A percentile compares a stretch with the other conserved stretches of the same genome.
Evolutionary conservation across 2,113 vertebrate genomes (phyloP).

Genomic region (Catharus fuscescens): DNA sequence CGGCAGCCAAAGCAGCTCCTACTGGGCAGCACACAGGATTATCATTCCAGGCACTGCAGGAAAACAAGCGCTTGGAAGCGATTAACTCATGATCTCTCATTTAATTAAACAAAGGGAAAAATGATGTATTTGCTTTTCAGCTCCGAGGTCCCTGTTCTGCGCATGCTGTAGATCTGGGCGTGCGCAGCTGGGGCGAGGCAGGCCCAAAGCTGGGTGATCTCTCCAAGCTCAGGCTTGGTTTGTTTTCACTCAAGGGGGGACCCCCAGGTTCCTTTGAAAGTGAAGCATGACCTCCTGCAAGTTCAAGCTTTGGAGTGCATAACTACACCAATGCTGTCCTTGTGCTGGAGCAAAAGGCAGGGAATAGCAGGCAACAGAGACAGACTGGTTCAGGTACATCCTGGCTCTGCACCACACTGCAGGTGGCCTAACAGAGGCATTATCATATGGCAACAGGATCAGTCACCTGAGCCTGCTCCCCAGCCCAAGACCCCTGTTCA

Average conservation of each 20-base stretch:
- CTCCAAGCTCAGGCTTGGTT: not conserved
- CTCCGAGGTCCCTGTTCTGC: not conserved
- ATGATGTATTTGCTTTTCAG: constrained; percentile 59
- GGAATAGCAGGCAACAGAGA: not conserved
- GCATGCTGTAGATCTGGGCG: not conserved
- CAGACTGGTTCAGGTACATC: not conserved
- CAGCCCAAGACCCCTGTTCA: not conserved
- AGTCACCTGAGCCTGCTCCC: not conserved
- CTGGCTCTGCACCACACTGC: not conserved
- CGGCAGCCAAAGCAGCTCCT: constrained; percentile 55
- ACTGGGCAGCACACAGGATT: constrained; percentile 38
- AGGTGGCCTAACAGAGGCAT: not conserved
- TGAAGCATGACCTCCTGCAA: accelerated
- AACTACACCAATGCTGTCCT: not conserved
- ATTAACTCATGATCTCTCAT: constrained; percentile 68
- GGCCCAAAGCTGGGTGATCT: not conserved
- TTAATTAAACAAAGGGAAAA: constrained; percentile 66
- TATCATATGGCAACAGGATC: accelerated
- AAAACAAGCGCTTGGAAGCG: constrained; percentile 61
- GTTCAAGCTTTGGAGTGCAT: not conserved
- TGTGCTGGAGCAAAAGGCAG: not conserved
- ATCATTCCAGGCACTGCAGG: constrained; percentile 64
- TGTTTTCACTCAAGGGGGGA: not conserved
- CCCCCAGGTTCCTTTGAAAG: not conserved
- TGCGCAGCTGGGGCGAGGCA: not conserved